These are phyloP conservation scores for Probosciger aterrimus DNA, from an alignment of 2,113 vertebrate genomes.

Conservation along the genomic window DNA sequence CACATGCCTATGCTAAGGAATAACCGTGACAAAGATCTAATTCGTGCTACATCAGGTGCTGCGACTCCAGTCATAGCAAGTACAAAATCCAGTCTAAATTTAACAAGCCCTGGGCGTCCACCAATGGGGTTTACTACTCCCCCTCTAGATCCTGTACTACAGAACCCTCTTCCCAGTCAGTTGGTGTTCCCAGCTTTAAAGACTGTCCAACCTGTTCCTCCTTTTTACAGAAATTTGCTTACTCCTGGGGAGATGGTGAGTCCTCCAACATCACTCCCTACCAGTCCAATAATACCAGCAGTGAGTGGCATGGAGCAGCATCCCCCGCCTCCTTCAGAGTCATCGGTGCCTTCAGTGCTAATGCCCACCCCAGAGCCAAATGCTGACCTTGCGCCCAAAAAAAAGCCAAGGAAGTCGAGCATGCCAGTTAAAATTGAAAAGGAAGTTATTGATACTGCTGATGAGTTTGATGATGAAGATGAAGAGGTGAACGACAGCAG, in stretches of 20 bases:
- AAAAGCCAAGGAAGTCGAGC: slow-evolving; percentile 97
- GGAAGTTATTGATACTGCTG: slow-evolving; percentile 93
- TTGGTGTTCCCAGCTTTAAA: slow-evolving; percentile 94
- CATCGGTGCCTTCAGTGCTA: slow-evolving; percentile 73
- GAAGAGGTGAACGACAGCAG: slow-evolving; percentile 84
- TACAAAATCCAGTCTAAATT: slow-evolving; percentile 87
- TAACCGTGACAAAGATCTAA: slow-evolving; percentile 98
- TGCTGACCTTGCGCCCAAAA: slow-evolving; percentile 91
- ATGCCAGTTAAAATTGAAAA: slow-evolving; percentile 99
- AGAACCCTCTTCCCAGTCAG: slow-evolving; percentile 90
- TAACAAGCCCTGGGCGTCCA: slow-evolving; percentile 95
- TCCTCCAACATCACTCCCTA: slow-evolving; percentile 91
- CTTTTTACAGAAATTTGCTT: slow-evolving; percentile 96
- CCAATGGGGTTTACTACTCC: slow-evolving; percentile 94
- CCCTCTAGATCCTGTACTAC: slow-evolving; percentile 90
- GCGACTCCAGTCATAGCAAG: slow-evolving; percentile 96
- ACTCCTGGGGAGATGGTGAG: slow-evolving; percentile 93
- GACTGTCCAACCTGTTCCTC: slow-evolving; percentile 96
- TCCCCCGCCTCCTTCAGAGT: slow-evolving; percentile 81
- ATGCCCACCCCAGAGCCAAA: slow-evolving; percentile 77
- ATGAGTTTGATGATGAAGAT: slow-evolving; percentile 94
- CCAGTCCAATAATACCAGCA: slow-evolving; percentile 92
- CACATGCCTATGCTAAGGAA: slow-evolving; percentile 99
- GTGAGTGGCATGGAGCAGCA: slow-evolving; percentile 82
- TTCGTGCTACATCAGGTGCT: slow-evolving; percentile 86